Evolutionary conservation across 2,888 invertebrate genomes (phyloP).

Genomic region (Nemotelus nigrinus): DNA sequence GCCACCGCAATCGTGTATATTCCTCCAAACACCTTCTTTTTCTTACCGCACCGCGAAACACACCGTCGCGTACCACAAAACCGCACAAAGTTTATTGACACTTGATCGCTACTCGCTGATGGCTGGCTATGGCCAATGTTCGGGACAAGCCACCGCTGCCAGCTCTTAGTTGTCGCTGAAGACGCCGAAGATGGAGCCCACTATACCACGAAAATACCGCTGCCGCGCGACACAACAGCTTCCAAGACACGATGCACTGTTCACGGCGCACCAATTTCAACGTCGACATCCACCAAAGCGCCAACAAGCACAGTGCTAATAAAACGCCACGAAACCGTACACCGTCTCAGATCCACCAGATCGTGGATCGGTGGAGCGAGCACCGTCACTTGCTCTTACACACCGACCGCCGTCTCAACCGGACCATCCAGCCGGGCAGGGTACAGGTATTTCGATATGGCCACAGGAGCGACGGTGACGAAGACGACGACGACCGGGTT

Average conservation of each 20-base stretch:
- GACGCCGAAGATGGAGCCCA: constrained; percentile 3
- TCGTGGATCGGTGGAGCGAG: constrained; percentile 17
- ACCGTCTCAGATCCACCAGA: background rate
- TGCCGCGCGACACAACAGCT: background rate
- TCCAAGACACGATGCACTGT: background rate
- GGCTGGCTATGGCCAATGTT: no score
- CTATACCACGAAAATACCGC: background rate
- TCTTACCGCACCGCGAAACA: background rate
- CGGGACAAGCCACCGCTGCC: background rate
- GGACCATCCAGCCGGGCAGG: constrained; percentile 11
- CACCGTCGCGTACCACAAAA: constrained; percentile 11
- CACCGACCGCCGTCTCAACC: constrained; percentile 10
- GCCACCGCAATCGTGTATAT: background rate
- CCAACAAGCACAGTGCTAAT: background rate
- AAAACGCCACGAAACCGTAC: constrained; percentile 29
- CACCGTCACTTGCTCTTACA: constrained; percentile 15
- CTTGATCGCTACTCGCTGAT: constrained; percentile 11
- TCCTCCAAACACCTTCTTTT: constrained; percentile 12
- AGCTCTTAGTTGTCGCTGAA: background rate
- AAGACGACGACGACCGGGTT: constrained; percentile 5
- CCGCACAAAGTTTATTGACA: constrained; percentile 43
- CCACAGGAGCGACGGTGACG: background rate
- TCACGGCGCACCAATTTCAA: background rate
- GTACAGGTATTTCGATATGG: constrained; percentile 41
- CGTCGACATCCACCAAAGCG: background rate